A percentile compares a stretch with the other conserved stretches of the same genome.
phyloP scores from a whole-genome alignment of 1,140 invertebrate genomes.

The Saxidomus purpurata region DNA sequence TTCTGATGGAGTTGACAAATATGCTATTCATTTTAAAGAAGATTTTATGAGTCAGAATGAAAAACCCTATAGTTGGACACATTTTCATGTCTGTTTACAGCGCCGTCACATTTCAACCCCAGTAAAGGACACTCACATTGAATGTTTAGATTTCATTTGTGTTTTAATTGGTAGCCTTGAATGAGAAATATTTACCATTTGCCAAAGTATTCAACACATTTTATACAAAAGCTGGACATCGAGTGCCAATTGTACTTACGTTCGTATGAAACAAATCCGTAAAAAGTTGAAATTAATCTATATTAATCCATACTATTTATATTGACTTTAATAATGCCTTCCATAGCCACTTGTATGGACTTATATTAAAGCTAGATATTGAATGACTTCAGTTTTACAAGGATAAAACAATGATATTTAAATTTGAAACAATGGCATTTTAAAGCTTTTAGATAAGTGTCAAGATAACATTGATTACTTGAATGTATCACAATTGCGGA shows the following conservation, averaged over 20 bases:
- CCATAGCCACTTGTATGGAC: background rate
- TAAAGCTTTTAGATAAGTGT: background rate
- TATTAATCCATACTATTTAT: background rate
- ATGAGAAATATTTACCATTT: background rate
- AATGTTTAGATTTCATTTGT: background rate
- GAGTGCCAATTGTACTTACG: constrained; percentile 1
- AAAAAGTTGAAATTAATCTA: constrained; percentile 21
- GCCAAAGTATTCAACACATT: background rate
- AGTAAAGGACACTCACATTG: background rate
- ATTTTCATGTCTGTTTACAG: too few relatives aligned
- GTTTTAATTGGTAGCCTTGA: background rate
- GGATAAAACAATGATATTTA: background rate
- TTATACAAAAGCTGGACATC: background rate
- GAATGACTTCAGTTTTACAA: background rate
- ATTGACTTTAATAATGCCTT: constrained; percentile 4
- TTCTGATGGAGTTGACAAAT: too few relatives aligned
- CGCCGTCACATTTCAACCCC: background rate
- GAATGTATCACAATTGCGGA: background rate
- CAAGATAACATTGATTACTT: background rate
- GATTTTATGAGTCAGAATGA: too few relatives aligned
- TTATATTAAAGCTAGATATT: background rate
- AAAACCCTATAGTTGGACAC: too few relatives aligned
- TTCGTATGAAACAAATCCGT: background rate
- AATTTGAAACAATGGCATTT: background rate
- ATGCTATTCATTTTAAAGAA: too few relatives aligned